A percentile compares a stretch with the other conserved stretches of the same genome.
Evolutionary conservation across 2,797 vertebrate genomes (phyloP).

Genomic region (Megaceryle alcyon): DNA sequence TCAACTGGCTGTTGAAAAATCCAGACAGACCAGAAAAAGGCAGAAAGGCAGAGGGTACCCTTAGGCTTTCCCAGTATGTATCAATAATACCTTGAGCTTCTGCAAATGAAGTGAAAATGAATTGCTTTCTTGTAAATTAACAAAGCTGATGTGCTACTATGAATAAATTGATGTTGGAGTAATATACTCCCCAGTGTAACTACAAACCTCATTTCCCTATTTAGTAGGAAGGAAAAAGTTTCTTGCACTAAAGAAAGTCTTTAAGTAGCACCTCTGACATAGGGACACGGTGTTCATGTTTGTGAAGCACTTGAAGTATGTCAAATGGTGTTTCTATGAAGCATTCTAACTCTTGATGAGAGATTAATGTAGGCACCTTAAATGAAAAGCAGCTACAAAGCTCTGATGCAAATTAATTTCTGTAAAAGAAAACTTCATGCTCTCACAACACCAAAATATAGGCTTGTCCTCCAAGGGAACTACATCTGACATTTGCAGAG

Average conservation of each 20-base stretch:
- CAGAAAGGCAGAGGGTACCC: background rate
- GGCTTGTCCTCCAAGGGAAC: background rate
- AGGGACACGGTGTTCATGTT: background rate
- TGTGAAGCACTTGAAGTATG: background rate
- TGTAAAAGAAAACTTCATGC: background rate
- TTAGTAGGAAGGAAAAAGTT: conserved; percentile 24
- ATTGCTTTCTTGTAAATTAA: conserved; percentile 37
- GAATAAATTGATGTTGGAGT: background rate
- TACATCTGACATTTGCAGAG: background rate
- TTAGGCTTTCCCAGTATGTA: background rate
- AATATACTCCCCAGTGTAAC: conserved; percentile 37
- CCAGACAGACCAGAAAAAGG: background rate
- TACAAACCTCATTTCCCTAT: conserved; percentile 43
- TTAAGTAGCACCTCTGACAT: background rate
- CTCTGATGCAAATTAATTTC: background rate
- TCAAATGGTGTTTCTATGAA: background rate
- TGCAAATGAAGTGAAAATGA: conserved; percentile 5
- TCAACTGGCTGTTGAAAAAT: background rate
- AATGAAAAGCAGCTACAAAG: background rate
- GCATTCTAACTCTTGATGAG: background rate
- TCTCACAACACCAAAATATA: background rate
- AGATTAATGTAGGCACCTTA: background rate
- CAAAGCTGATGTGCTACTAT: background rate
- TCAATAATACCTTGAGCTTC: background rate
- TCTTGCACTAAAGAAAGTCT: background rate